Evolutionary conservation across 2,113 vertebrate genomes (phyloP).

Genomic region (Neogale vison): DNA sequence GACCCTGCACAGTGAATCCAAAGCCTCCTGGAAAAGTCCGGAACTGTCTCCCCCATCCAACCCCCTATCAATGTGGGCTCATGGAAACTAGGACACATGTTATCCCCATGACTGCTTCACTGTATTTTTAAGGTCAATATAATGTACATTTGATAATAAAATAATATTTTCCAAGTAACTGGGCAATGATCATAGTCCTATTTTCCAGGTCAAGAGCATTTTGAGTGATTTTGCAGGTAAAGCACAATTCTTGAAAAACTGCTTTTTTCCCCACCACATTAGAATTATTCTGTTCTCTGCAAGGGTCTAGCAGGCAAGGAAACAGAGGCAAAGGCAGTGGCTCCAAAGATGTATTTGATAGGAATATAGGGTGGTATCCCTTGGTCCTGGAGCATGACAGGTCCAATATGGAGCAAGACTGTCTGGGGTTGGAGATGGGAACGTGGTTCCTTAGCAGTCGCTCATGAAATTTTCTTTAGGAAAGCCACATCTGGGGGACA

Average conservation of each 20-base stretch:
- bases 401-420: accelerated
- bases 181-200: background rate
- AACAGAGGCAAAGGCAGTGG: background rate
- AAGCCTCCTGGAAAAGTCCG: background rate
- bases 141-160: conserved; percentile 89
- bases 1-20: too few relatives aligned
- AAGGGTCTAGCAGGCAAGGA: background rate
- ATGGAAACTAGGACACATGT: accelerated
- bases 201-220: background rate
- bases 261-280: accelerated
- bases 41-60: background rate
- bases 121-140: conserved; percentile 87
- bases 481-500: too few relatives aligned
- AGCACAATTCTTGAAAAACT: accelerated
- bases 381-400: accelerated
- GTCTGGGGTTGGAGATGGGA: too few relatives aligned
- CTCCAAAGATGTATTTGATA: accelerated
- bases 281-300: too few relatives aligned
- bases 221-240: background rate
- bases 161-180: conserved; percentile 82
- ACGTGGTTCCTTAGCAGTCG: accelerated
- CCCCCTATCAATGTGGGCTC: accelerated
- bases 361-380: background rate
- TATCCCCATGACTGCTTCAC: background rate
- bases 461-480: background rate